These are phyloP conservation scores for Cistogaster globosa DNA, from an alignment of 2,888 invertebrate species.

Conservation along the genomic window DNA sequence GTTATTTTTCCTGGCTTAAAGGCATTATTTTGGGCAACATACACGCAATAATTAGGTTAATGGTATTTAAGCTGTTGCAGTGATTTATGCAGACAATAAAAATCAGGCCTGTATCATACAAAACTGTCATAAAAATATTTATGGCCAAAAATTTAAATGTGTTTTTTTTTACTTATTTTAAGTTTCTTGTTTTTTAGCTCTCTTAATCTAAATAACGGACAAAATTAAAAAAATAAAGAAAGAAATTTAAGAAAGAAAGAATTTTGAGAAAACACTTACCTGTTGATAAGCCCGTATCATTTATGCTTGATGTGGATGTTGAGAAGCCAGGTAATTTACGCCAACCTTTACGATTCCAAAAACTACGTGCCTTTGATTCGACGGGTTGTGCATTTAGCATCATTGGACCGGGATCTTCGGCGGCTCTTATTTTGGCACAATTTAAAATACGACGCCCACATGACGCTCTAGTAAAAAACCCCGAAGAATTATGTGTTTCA, in stretches of 20 bases:
- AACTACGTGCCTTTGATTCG: constrained; percentile 83
- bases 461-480: constrained; percentile 80
- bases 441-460: constrained; percentile 83
- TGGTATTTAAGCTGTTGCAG: constrained; percentile 57
- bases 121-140: constrained; percentile 65
- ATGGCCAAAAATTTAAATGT: constrained; percentile 22
- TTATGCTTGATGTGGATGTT: constrained; percentile 88
- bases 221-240: background rate
- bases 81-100: constrained; percentile 58
- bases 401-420: constrained; percentile 82
- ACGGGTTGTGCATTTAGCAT: constrained; percentile 73
- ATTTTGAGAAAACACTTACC: constrained; percentile 84
- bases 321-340: constrained; percentile 90
- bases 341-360: constrained; percentile 91
- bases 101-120: constrained; percentile 36
- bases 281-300: constrained; percentile 85
- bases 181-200: too few relatives aligned
- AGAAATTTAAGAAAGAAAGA: background rate
- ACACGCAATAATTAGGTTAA: constrained; percentile 64
- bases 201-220: background rate
- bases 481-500: constrained; percentile 69
- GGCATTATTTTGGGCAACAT: constrained; percentile 28
- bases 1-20: constrained; percentile 41
- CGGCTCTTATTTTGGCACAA: constrained; percentile 84
- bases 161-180: background rate